These are phyloP conservation scores for Alosa sapidissima DNA, from an alignment of 2,797 vertebrate species.

Conservation along the genomic window DNA sequence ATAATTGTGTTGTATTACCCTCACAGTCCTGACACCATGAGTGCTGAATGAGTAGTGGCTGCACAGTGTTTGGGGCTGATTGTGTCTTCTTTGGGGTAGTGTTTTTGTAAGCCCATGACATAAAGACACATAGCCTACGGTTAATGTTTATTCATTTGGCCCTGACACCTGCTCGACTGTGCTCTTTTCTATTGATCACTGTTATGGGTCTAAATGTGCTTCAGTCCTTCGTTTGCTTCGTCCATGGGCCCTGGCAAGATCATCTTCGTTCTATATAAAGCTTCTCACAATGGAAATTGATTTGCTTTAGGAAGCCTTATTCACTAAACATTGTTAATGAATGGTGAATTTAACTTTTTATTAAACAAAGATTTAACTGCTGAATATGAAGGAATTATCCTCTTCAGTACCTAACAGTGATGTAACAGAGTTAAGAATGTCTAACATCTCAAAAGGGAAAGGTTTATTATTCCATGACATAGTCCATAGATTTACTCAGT, in stretches of 20 bases:
- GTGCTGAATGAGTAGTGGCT: not conserved
- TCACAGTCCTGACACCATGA: constrained; percentile 1
- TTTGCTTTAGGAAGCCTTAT: not conserved
- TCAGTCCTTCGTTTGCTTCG: not conserved
- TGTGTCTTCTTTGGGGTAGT: not conserved
- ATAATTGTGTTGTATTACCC: not conserved
- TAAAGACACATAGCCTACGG: not conserved
- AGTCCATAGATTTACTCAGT: not conserved
- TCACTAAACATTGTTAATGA: not conserved
- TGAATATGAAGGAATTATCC: not conserved
- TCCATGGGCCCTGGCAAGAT: not conserved
- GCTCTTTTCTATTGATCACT: not conserved
- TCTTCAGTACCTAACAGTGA: not conserved
- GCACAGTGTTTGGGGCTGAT: not conserved
- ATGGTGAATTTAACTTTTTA: not conserved
- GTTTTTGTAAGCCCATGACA: not conserved
- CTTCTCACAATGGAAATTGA: constrained; percentile 7
- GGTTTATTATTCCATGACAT: not conserved
- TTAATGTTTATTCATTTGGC: constrained; percentile 15
- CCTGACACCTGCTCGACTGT: not conserved
- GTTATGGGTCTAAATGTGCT: not conserved
- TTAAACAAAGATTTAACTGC: not conserved
- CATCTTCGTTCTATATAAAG: not conserved
- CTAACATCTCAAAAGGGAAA: not conserved
- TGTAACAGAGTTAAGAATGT: not conserved